phyloP scores from a whole-genome alignment of 2,113 vertebrate species.

The Orthonyx spaldingii region DNA sequence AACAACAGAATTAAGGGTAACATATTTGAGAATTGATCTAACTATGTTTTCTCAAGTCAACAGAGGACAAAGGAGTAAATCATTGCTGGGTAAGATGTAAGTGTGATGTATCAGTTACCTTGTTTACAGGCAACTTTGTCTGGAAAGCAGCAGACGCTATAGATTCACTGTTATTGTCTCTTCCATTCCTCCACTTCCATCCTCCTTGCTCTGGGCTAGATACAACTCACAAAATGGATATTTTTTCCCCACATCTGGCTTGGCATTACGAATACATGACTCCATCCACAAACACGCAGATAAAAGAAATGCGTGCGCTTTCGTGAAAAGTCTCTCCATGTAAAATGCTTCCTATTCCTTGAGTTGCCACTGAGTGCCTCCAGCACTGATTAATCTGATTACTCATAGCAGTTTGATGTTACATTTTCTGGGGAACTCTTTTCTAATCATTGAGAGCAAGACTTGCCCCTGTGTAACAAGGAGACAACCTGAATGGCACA shows the following conservation, averaged over 20 bases:
- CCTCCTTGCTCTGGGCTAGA: neutral
- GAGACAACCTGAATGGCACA: neutral
- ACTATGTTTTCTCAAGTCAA: neutral
- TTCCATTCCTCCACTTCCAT: neutral
- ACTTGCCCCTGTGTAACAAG: neutral
- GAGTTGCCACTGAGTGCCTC: neutral
- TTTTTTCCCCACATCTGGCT: neutral
- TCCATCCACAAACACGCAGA: neutral
- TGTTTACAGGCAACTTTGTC: neutral
- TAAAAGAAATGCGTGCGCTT: neutral
- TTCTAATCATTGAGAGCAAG: neutral
- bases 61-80: neutral
- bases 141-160: neutral
- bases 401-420: neutral
- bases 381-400: constrained; percentile 45
- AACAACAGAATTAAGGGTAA: neutral
- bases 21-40: neutral
- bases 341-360: neutral
- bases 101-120: neutral
- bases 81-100: neutral
- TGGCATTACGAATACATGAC: neutral
- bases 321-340: neutral
- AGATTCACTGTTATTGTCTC: neutral
- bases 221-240: neutral
- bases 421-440: neutral